Evolutionary conservation across 1,140 invertebrate genomes (phyloP).

Genomic region (Dolichoris vasculosae): DNA sequence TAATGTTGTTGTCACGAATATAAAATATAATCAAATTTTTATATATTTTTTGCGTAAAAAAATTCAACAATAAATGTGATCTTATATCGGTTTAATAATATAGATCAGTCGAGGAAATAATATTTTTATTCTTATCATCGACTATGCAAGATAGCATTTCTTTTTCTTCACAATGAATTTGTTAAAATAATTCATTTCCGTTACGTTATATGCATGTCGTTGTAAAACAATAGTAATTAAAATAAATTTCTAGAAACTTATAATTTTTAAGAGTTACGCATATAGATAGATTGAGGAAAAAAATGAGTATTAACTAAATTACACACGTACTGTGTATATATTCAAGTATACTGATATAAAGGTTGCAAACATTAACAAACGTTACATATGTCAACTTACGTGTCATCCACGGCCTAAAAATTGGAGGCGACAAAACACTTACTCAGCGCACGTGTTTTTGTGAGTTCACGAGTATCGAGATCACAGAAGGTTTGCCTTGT

Average conservation of each 20-base stretch:
- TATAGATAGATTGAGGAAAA: too few relatives aligned
- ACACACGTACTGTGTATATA: too few relatives aligned
- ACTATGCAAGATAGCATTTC: too few relatives aligned
- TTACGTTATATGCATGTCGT: too few relatives aligned
- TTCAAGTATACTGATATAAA: too few relatives aligned
- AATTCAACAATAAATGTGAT: neutral
- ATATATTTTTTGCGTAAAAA: slow-evolving; percentile 6
- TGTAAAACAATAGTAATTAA: neutral
- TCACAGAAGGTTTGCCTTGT: neutral
- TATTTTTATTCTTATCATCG: neutral
- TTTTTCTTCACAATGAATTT: neutral
- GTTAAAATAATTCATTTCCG: neutral
- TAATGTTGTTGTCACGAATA: neutral
- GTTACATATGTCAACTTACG: neutral
- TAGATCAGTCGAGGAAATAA: neutral
- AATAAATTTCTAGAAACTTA: too few relatives aligned
- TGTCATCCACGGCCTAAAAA: neutral
- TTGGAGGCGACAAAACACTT: neutral
- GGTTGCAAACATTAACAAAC: neutral
- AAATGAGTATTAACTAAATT: too few relatives aligned
- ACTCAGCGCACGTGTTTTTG: too few relatives aligned
- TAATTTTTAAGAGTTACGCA: too few relatives aligned
- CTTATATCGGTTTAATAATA: neutral
- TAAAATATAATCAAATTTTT: neutral
- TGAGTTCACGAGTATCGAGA: neutral